A percentile compares a stretch with the other conserved stretches of the same genome.
Evolutionary conservation across 2,113 vertebrate genomes (phyloP).

Genomic region (Theristicus caerulescens): DNA sequence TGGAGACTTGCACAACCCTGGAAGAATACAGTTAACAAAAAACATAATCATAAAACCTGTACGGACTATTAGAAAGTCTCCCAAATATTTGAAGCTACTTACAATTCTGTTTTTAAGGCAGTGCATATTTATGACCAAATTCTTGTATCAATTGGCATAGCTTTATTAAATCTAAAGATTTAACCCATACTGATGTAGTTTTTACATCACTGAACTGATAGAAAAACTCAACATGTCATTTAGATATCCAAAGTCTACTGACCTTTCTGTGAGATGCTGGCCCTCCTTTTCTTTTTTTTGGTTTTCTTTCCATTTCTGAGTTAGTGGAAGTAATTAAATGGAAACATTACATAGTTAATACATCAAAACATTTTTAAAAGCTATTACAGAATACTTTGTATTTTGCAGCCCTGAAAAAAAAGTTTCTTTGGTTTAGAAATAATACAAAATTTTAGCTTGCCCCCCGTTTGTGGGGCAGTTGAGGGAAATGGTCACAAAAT

Average conservation of each 20-base stretch:
- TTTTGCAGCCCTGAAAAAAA: not conserved
- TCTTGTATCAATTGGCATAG: not conserved
- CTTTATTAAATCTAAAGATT: not conserved
- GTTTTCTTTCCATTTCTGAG: not conserved
- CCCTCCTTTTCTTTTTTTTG: no score
- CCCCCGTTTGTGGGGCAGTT: not conserved
- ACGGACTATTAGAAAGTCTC: not conserved
- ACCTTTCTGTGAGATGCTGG: not conserved
- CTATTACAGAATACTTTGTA: not conserved
- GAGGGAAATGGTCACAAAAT: not conserved
- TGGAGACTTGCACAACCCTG: not conserved
- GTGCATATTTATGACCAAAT: not conserved
- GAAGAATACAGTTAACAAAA: not conserved
- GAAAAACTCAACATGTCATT: not conserved
- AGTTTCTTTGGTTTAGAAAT: not conserved
- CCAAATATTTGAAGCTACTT: not conserved
- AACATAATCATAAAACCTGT: not conserved
- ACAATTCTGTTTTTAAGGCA: not conserved
- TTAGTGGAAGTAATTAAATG: not conserved
- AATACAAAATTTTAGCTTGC: not conserved
- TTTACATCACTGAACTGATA: not conserved
- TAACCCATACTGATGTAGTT: not conserved
- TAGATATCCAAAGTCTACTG: not conserved
- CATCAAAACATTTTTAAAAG: not conserved
- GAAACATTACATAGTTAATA: not conserved